These are phyloP conservation scores for Tenebrosternarchus preto DNA, from an alignment of 2,113 vertebrate species.

Conservation along the genomic window DNA sequence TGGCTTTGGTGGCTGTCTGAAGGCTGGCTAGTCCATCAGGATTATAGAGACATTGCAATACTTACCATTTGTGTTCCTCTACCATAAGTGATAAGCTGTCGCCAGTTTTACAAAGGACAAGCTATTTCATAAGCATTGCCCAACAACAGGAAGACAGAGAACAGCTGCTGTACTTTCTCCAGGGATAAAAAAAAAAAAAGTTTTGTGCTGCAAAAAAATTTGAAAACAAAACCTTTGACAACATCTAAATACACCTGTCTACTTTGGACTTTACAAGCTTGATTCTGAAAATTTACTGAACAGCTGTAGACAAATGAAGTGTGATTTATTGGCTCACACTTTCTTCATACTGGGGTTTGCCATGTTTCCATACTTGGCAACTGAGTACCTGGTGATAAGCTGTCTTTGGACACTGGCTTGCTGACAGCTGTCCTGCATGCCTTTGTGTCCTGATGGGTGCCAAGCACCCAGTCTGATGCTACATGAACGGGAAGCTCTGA, in stretches of 20 bases:
- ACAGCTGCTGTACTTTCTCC: background rate
- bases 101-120: conserved; percentile 3
- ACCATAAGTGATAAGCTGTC: background rate
- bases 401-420: background rate
- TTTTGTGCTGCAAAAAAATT: background rate
- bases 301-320: conserved; percentile 24
- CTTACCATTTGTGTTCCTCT: background rate
- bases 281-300: background rate
- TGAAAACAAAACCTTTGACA: background rate
- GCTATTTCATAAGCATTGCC: background rate
- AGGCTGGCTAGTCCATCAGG: background rate
- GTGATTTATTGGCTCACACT: conserved; percentile 11
- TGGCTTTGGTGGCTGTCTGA: conserved; percentile 11
- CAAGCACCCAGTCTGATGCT: conserved; percentile 19
- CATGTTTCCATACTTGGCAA: conserved; percentile 29
- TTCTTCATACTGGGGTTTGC: conserved; percentile 6
- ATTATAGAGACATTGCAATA: background rate
- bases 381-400: conserved; percentile 24
- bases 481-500: background rate
- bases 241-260: conserved; percentile 13
- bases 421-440: conserved; percentile 24
- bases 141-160: background rate
- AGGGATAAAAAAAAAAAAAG: background rate
- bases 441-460: conserved; percentile 4
- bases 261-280: background rate